phyloP scores from a whole-genome alignment of 2,888 invertebrate species.

The Cosmia pyralina region DNA sequence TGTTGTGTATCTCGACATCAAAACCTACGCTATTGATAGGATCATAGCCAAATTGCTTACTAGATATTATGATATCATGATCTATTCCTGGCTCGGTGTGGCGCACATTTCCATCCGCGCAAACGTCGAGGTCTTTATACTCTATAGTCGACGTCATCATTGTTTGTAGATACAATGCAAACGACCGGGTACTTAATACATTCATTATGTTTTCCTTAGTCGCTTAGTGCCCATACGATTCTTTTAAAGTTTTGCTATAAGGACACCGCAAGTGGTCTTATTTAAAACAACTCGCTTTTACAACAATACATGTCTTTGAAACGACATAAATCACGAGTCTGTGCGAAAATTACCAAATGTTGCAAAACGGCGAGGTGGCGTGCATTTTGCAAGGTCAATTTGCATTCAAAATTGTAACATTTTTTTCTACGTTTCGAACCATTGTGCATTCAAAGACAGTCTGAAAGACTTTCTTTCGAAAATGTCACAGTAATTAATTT shows the following conservation, averaged over 20 bases:
- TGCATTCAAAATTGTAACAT: slow-evolving; percentile 77
- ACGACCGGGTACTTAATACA: slow-evolving; percentile 73
- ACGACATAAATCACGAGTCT: slow-evolving; percentile 84
- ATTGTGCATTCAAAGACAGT: slow-evolving; percentile 78
- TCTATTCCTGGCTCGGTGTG: slow-evolving; percentile 83
- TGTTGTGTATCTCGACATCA: slow-evolving; percentile 52
- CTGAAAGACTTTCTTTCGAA: slow-evolving; percentile 81
- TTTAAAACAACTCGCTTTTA: slow-evolving; percentile 80
- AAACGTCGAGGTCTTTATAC: slow-evolving; percentile 81
- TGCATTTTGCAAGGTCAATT: slow-evolving; percentile 82
- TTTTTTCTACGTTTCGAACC: slow-evolving; percentile 68
- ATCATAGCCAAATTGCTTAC: slow-evolving; percentile 76
- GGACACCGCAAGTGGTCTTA: slow-evolving; percentile 85
- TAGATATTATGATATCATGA: slow-evolving; percentile 84
- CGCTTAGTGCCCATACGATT: slow-evolving; percentile 71
- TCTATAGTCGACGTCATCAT: slow-evolving; percentile 73
- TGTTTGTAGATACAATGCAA: slow-evolving; percentile 74
- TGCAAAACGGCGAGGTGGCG: slow-evolving; percentile 76
- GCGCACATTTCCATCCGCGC: slow-evolving; percentile 77
- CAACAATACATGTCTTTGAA: slow-evolving; percentile 78
- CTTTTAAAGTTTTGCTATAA: slow-evolving; percentile 76
- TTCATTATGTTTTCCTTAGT: slow-evolving; percentile 76
- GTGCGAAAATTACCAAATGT: slow-evolving; percentile 86
- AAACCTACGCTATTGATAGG: slow-evolving; percentile 70
- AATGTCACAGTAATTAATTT: slow-evolving; percentile 86